Evolutionary conservation across 2,888 invertebrate genomes (phyloP).

Genomic region (Drosophila acutilabella): DNA sequence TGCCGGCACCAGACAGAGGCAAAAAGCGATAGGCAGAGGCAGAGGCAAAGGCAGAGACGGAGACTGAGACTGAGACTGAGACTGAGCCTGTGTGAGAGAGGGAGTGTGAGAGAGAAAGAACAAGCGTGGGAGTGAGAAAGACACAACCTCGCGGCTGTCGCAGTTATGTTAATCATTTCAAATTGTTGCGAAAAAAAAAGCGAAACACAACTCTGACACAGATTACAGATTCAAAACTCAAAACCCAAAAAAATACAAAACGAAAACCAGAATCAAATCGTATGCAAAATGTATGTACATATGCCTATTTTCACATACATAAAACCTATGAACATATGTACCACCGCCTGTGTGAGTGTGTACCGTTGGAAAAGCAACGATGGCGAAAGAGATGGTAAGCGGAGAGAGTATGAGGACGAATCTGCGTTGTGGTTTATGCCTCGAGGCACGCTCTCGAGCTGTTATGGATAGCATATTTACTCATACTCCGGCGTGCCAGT

Average conservation of each 20-base stretch:
- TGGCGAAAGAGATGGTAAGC: background rate
- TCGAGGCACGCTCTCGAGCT: constrained; percentile 35
- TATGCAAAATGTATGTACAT: constrained; percentile 56
- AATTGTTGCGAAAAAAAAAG: constrained; percentile 30
- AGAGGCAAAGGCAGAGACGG: background rate
- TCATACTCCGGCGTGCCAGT: constrained; percentile 5
- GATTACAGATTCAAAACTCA: constrained; percentile 55
- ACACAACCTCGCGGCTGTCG: constrained; percentile 25
- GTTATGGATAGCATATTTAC: constrained; percentile 42
- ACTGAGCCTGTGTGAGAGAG: no score
- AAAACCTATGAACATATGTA: constrained; percentile 2
- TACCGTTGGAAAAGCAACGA: constrained; percentile 5
- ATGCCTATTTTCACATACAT: constrained; percentile 26
- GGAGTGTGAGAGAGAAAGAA: no score
- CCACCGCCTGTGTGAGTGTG: background rate
- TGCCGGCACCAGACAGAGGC: constrained; percentile 22
- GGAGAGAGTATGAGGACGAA: constrained; percentile 28
- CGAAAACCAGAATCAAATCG: constrained; percentile 40
- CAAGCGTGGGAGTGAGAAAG: background rate
- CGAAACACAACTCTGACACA: constrained; percentile 24
- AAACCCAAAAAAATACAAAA: constrained; percentile 10
- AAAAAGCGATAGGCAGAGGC: background rate
- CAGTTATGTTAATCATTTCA: constrained; percentile 51
- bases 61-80: background rate
- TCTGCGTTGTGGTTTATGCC: constrained; percentile 31